These are phyloP conservation scores for Gyps fulvus DNA, from an alignment of 2,113 vertebrate genomes.

Conservation along the genomic window DNA sequence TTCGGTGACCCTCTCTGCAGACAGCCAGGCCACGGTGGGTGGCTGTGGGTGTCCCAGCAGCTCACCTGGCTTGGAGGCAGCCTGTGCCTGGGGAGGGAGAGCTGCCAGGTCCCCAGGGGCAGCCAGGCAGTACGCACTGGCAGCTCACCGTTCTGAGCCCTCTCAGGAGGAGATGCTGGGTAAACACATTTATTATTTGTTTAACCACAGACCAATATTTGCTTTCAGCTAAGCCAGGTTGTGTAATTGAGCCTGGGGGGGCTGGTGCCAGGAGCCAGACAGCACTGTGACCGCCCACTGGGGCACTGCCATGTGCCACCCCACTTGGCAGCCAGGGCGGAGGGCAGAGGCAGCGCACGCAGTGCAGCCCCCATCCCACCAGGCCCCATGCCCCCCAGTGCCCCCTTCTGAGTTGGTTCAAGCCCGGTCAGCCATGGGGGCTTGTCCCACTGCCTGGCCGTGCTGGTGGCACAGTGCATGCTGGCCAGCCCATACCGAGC, in stretches of 20 bases:
- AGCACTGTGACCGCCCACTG: accelerated
- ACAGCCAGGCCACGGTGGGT: accelerated
- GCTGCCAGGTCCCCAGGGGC: not conserved
- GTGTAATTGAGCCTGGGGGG: not conserved
- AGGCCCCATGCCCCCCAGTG: not conserved
- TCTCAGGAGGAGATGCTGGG: conserved; percentile 21
- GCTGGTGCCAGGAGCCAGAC: not conserved
- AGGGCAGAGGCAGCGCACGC: not conserved
- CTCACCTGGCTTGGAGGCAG: not conserved
- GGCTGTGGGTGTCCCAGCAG: not conserved
- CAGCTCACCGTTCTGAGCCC: not conserved
- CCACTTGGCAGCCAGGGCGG: accelerated
- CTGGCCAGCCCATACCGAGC: conserved; percentile 80
- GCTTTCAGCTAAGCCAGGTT: conserved; percentile 20
- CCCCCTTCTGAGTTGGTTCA: accelerated
- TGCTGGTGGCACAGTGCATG: not conserved
- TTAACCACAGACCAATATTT: conserved; percentile 63
- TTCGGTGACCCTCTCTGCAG: not conserved
- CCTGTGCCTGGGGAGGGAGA: not conserved
- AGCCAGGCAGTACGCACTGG: not conserved
- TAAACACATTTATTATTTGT: conserved; percentile 61
- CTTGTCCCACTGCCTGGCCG: not conserved
- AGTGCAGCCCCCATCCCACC: accelerated
- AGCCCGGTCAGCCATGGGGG: not conserved
- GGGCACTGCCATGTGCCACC: not conserved